A percentile compares a stretch with the other conserved stretches of the same genome.
phyloP scores from a whole-genome alignment of 2,797 vertebrate species.

The Sebastes vulpes region DNA sequence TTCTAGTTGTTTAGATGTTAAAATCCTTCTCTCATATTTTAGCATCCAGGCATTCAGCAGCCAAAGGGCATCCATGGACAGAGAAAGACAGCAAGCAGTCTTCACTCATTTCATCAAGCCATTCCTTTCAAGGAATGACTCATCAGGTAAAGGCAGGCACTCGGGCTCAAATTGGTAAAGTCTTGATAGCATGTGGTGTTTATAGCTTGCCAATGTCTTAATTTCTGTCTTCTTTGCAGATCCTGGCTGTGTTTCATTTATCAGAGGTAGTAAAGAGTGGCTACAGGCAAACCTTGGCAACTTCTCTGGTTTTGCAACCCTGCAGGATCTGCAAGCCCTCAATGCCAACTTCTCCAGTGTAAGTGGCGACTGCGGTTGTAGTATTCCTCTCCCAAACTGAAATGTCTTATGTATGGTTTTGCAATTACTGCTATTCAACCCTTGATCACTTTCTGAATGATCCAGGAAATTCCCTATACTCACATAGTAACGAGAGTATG shows the following conservation, averaged over 20 bases:
- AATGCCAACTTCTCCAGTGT: conserved; percentile 61
- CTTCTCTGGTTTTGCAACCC: conserved; percentile 49
- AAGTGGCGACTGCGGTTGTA: conserved; percentile 12
- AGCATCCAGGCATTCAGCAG: conserved; percentile 25
- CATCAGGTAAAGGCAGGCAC: conserved; percentile 46
- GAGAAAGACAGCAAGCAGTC: neutral
- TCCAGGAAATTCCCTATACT: neutral
- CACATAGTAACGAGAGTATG: neutral
- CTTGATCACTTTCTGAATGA: neutral
- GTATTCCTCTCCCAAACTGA: neutral
- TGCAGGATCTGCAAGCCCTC: conserved; percentile 47
- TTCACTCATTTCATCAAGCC: conserved; percentile 11
- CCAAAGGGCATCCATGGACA: conserved; percentile 29
- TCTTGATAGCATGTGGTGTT: neutral
- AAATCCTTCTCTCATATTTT: conserved; percentile 11
- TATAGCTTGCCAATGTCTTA: neutral
- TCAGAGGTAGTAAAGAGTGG: conserved; percentile 38
- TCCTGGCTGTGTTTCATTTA: conserved; percentile 61
- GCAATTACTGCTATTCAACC: neutral
- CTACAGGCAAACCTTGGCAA: conserved; percentile 59
- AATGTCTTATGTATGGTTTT: neutral
- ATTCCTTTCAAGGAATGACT: conserved; percentile 56
- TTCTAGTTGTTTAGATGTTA: neutral
- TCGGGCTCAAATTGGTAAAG: neutral
- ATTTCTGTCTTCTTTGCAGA: conserved; percentile 31